Evolutionary conservation across 2,113 vertebrate species (phyloP).

Genomic region (Alaudala cheleensis): DNA sequence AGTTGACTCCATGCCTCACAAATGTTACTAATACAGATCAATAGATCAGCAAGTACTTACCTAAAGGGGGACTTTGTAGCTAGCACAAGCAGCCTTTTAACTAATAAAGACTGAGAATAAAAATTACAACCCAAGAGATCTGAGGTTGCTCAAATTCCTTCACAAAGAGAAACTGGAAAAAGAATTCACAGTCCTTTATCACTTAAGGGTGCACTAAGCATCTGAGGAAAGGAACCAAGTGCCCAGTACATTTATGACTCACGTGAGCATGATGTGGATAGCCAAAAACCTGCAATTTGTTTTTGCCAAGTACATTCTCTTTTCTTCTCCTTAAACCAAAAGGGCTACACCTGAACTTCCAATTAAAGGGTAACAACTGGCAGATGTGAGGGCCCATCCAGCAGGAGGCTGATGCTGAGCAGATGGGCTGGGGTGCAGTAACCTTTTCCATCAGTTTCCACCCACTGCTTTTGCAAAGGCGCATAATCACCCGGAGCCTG

Average conservation of each 20-base stretch:
- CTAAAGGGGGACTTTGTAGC: background rate
- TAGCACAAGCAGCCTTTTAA: background rate
- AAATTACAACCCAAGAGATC: background rate
- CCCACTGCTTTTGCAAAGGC: background rate
- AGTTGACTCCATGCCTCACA: background rate
- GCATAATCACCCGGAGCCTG: background rate
- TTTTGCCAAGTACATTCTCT: background rate
- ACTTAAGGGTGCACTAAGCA: background rate
- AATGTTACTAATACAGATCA: background rate
- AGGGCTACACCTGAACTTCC: conserved; percentile 35
- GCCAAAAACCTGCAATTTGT: background rate
- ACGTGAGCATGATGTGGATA: background rate
- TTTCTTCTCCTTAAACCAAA: background rate
- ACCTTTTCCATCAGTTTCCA: conserved; percentile 1
- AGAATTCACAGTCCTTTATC: background rate
- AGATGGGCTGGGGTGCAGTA: conserved; percentile 41
- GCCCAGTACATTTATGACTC: background rate
- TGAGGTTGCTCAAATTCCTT: background rate
- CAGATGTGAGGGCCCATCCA: conserved; percentile 37
- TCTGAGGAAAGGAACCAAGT: background rate
- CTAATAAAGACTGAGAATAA: background rate
- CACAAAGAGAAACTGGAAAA: background rate
- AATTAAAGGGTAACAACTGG: conserved; percentile 42
- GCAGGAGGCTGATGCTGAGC: conserved; percentile 43
- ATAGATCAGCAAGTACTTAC: background rate